Evolutionary conservation across 1,140 invertebrate species (phyloP).

Genomic region (Thrips palmi): DNA sequence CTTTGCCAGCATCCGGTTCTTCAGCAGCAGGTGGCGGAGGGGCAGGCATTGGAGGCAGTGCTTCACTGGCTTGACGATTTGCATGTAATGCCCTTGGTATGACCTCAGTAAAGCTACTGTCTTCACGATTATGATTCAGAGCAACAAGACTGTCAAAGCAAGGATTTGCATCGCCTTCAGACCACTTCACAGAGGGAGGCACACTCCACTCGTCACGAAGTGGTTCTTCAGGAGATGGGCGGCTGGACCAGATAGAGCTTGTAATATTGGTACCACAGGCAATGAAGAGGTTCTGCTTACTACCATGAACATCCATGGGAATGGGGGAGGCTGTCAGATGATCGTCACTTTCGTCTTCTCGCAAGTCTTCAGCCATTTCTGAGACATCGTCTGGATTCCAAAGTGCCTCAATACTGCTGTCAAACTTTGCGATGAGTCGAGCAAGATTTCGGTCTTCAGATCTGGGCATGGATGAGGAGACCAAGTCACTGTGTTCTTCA

Average conservation of each 20-base stretch:
- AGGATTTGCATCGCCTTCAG: conserved; percentile 13
- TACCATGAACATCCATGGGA: too few relatives aligned
- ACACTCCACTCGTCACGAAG: background rate
- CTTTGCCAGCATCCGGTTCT: conserved; percentile 18
- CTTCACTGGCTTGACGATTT: conserved; percentile 13
- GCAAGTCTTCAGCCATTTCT: too few relatives aligned
- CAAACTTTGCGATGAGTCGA: too few relatives aligned
- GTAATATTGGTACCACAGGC: conserved; percentile 25
- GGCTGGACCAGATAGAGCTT: conserved; percentile 24
- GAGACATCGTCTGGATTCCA: too few relatives aligned
- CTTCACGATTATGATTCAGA: conserved; percentile 34
- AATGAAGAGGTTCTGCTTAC: too few relatives aligned
- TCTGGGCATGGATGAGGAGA: too few relatives aligned
- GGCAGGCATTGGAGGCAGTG: conserved; percentile 8
- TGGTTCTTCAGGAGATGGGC: conserved; percentile 7
- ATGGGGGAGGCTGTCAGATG: too few relatives aligned
- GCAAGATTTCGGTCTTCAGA: too few relatives aligned
- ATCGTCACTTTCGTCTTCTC: too few relatives aligned
- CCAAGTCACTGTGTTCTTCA: too few relatives aligned
- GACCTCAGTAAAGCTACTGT: conserved; percentile 35
- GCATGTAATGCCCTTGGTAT: conserved; percentile 21
- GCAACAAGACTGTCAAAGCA: conserved; percentile 8
- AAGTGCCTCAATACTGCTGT: too few relatives aligned
- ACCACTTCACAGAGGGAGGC: conserved; percentile 6
- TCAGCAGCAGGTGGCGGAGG: conserved; percentile 5